These are phyloP conservation scores for Andrena praecox DNA, from an alignment of 2,888 invertebrate genomes.

Conservation along the genomic window DNA sequence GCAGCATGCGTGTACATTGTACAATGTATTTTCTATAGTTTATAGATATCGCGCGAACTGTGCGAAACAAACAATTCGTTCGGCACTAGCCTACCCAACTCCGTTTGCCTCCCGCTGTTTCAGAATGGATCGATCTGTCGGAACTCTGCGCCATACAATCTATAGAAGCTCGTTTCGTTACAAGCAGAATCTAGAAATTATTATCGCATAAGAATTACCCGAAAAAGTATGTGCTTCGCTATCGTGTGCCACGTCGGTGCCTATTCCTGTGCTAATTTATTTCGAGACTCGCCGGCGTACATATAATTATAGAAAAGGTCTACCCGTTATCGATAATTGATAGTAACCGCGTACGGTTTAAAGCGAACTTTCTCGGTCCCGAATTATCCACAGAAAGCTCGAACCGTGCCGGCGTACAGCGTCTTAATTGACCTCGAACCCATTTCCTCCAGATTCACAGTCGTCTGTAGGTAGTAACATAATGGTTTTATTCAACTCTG, in stretches of 20 bases:
- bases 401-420: neutral
- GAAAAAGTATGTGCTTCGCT: neutral
- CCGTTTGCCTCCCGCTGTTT: no score
- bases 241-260: neutral
- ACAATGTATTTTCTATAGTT: neutral
- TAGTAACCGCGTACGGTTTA: constrained; percentile 17
- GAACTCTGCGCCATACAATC: no score
- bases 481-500: constrained; percentile 18
- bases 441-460: neutral
- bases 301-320: constrained; percentile 46
- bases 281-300: neutral
- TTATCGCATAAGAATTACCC: neutral
- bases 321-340: constrained; percentile 49
- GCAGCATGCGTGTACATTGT: neutral
- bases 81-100: no score
- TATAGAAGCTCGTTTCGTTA: no score
- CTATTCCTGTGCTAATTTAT: constrained; percentile 23
- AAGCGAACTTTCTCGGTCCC: neutral
- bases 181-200: neutral
- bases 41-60: neutral
- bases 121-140: no score
- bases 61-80: neutral
- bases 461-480: constrained; percentile 13
- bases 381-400: constrained; percentile 7
- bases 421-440: neutral